phyloP scores from a whole-genome alignment of 2,113 vertebrate species.

The Rutilus rutilus region DNA sequence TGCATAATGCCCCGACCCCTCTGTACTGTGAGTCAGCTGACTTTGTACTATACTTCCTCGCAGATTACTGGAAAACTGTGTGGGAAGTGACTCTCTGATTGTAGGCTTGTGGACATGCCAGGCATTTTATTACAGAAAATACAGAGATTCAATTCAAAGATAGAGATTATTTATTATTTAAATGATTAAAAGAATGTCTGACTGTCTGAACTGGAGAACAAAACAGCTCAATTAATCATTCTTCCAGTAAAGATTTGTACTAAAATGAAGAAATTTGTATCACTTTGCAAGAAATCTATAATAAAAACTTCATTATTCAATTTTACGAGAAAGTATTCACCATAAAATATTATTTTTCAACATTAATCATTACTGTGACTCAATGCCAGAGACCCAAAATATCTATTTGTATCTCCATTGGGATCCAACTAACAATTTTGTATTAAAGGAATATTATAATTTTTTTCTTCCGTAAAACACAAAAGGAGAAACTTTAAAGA shows the following conservation, averaged over 20 bases:
- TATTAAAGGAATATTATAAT: neutral
- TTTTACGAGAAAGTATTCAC: neutral
- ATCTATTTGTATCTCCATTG: neutral
- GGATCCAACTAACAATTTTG: neutral
- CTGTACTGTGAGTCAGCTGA: conserved; percentile 7
- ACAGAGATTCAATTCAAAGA: neutral
- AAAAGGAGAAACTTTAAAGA: neutral
- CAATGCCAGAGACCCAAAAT: neutral
- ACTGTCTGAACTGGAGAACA: neutral
- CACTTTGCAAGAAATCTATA: neutral
- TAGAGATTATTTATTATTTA: neutral
- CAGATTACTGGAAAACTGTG: conserved; percentile 22
- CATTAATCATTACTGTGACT: neutral
- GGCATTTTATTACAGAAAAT: conserved; percentile 6
- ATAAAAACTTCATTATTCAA: neutral
- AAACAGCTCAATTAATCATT: neutral
- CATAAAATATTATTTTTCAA: neutral
- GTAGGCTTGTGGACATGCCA: neutral
- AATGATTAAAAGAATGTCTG: neutral
- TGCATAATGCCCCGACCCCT: neutral
- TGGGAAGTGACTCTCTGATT: conserved; percentile 13
- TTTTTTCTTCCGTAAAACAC: neutral
- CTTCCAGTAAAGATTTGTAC: neutral
- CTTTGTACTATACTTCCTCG: conserved; percentile 6
- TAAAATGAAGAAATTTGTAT: neutral